Conservation (phyloP, 2,888 invertebrate genomes). For the Apocheima hispidaria region DNA sequence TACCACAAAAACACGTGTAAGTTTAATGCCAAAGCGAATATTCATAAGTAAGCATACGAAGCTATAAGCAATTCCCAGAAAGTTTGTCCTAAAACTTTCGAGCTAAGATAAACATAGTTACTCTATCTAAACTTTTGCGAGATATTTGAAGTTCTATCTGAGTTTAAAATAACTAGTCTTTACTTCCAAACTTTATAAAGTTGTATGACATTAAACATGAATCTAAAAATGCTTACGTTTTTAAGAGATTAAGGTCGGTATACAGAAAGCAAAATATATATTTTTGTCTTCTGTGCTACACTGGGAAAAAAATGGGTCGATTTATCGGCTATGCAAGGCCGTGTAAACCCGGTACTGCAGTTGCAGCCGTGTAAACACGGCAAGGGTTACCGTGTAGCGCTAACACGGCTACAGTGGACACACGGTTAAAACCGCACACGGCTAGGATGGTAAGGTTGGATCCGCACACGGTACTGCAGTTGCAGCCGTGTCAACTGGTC, state of each 20-base stretch:
- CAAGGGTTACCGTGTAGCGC: too few species aligned
- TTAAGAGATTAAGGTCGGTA: neutral
- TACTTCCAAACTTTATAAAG: neutral
- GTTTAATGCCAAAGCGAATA: constrained; percentile 10
- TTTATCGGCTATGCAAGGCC: too few species aligned
- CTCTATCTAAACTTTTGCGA: neutral
- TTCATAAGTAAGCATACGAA: constrained; percentile 11
- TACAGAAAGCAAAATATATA: too few species aligned
- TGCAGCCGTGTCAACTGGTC: too few species aligned
- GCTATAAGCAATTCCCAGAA: constrained; percentile 11
- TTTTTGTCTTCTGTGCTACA: too few species aligned
- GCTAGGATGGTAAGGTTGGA: too few species aligned
- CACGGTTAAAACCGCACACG: too few species aligned
- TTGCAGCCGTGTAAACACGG: too few species aligned
- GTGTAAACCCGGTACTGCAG: too few species aligned
- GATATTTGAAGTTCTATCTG: constrained; percentile 9
- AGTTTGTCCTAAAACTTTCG: constrained; percentile 13
- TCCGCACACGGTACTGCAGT: too few species aligned
- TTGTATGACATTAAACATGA: neutral
- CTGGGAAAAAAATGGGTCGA: too few species aligned
- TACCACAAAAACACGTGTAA: constrained; percentile 2
- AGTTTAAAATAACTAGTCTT: constrained; percentile 2
- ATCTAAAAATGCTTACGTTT: neutral
- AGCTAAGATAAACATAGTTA: constrained; percentile 15
- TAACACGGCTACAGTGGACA: too few species aligned